Percentiles rank a stretch among this genome's conserved stretches.
Conservation (phyloP, 2,888 invertebrate genomes). For the Lasioglossum calceatum region DNA sequence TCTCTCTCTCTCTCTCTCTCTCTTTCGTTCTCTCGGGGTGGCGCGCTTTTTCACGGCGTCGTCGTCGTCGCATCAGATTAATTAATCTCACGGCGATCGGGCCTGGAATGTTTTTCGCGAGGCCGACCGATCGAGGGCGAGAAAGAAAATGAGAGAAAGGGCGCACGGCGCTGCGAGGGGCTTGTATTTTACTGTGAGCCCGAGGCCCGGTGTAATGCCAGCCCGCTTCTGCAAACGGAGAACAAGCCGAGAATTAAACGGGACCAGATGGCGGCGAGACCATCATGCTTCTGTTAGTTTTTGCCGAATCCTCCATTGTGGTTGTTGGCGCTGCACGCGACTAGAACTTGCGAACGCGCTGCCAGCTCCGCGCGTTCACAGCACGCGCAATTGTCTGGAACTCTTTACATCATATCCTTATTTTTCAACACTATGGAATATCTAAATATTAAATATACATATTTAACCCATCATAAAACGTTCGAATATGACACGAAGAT, state of each 20-base stretch:
- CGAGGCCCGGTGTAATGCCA: conserved; percentile 18
- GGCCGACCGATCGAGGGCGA: neutral
- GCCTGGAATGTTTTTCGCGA: conserved; percentile 41
- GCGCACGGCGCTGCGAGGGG: conserved; percentile 5
- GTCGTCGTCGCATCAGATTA: conserved; percentile 45
- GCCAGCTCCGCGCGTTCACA: neutral
- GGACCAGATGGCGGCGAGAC: conserved; percentile 5
- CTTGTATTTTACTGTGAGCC: conserved; percentile 11
- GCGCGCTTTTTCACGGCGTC: conserved; percentile 37
- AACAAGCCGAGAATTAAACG: conserved; percentile 9
- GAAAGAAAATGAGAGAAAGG: conserved; percentile 22
- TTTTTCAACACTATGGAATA: neutral
- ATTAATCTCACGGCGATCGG: conserved; percentile 51
- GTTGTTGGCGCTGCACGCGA: neutral
- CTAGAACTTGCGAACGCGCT: neutral
- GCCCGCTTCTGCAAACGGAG: neutral
- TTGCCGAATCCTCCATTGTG: conserved; percentile 5
- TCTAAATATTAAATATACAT: neutral
- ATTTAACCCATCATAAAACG: too few species aligned
- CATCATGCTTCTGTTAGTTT: conserved; percentile 1
- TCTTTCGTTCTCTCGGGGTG: neutral
- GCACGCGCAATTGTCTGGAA: neutral
- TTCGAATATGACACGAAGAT: too few species aligned
- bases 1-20: neutral
- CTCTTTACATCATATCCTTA: neutral